Evolutionary conservation across 2,888 invertebrate species (phyloP), one percentile per base, ranked within the genome.

Genomic region (Catocala nupta): DNA sequence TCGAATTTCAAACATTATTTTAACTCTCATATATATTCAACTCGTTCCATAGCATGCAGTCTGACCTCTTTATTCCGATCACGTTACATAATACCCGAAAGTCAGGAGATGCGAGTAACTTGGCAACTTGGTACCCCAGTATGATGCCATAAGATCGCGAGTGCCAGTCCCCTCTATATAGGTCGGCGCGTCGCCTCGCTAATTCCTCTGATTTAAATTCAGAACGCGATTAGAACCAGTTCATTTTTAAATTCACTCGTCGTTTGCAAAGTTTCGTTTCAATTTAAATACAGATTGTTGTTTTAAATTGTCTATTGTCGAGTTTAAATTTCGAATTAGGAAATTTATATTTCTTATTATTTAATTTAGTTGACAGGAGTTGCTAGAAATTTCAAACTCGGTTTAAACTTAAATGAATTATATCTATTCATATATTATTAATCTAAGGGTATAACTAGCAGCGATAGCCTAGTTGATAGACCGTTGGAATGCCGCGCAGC

Each of bases 131-230:
- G 48, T 36, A 55, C 39, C 42, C 44, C 5, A 54, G 50, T 44
- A 33, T 52, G 55, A 51, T 53, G 47, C 43, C 25, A 39, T 9
- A 49, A 55, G 60, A 45, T 42, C 55, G 59, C 55, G 54, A 66
- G 53, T 71, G 74, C 68, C 70, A 53, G 49, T 47, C 34, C 49
- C 51, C 53, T 61, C 57, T 72, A 74, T 72, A 68, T 76, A 76
- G 78, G 77, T 74, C 76, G 63, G 53, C 61, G 57, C 55, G 63
- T 60, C 55, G 57, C 63, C 44, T 56, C 55, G 70, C 68, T 71
- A 69, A 71, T 68, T 68, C 69, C 12, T 59, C 63, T 65, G 52
- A 55, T 75, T 74, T 63, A 75, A 65, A 75, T 77, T 75, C 69
- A 44, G 75, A 69, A 74, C 75, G 47, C 67, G 75, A 69, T 74